These are phyloP conservation scores for Hylomyscus alleni DNA, from an alignment of 2,797 vertebrate genomes.

Conservation along the genomic window DNA sequence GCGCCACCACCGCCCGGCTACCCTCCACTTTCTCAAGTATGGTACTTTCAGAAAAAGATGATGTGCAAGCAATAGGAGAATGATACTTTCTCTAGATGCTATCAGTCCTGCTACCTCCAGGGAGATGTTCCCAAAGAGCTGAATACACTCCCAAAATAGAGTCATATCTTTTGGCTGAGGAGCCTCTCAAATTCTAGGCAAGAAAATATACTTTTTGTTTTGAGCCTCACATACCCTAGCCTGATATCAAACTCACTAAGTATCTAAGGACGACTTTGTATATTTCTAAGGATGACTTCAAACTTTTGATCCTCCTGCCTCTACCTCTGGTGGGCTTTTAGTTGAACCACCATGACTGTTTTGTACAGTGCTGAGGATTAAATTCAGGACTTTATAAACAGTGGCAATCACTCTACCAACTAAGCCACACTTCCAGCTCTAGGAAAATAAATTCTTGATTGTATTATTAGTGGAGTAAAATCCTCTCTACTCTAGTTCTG, in stretches of 20 bases:
- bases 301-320: neutral
- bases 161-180: constrained; percentile 13
- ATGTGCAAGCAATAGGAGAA: neutral
- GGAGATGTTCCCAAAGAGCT: constrained; percentile 10
- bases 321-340: neutral
- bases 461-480: constrained; percentile 8
- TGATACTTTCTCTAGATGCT: neutral
- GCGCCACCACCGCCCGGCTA: too few relatives aligned
- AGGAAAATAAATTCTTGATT: constrained; percentile 16
- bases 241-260: neutral
- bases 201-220: neutral
- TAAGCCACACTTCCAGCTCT: neutral
- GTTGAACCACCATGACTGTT: neutral
- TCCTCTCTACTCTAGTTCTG: constrained; percentile 9
- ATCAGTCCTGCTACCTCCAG: neutral
- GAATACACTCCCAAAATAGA: neutral
- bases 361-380: neutral
- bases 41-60: constrained; percentile 8
- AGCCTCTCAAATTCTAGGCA: constrained; percentile 29
- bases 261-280: neutral
- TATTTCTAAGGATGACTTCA: too few relatives aligned
- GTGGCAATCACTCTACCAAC: neutral
- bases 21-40: neutral
- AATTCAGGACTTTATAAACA: neutral
- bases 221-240: neutral